Evolutionary conservation across 2,113 vertebrate genomes (phyloP).

Genomic region (Puntigrus tetrazona): DNA sequence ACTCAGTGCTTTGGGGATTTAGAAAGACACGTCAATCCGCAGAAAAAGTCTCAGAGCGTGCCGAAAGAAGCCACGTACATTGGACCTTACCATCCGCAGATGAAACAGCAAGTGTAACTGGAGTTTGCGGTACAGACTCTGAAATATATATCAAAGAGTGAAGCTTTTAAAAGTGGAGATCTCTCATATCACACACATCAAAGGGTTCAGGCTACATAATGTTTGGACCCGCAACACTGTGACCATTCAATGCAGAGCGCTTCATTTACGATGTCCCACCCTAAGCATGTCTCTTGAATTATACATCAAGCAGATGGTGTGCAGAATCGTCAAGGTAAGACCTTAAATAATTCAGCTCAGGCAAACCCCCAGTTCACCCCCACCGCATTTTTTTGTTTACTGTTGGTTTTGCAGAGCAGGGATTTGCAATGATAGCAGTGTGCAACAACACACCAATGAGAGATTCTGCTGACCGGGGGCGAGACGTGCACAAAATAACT

Average conservation of each 20-base stretch:
- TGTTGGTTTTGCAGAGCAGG: slow-evolving; percentile 39
- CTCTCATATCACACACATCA: slow-evolving; percentile 26
- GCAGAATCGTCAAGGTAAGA: slow-evolving; percentile 42
- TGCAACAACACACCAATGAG: slow-evolving; percentile 42
- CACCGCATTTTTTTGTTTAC: slow-evolving; percentile 23
- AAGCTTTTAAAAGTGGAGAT: slow-evolving; percentile 32
- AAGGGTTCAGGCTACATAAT: slow-evolving; percentile 18
- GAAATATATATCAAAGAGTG: slow-evolving; percentile 27
- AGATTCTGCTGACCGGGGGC: slow-evolving; percentile 42
- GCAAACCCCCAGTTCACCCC: neutral
- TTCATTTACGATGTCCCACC: slow-evolving; percentile 37
- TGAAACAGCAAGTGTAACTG: slow-evolving; percentile 4
- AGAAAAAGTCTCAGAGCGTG: neutral
- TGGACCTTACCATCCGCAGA: neutral
- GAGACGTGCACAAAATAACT: slow-evolving; percentile 39
- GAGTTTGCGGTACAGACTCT: neutral
- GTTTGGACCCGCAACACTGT: slow-evolving; percentile 8
- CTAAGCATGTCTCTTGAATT: slow-evolving; percentile 35
- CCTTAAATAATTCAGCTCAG: slow-evolving; percentile 37
- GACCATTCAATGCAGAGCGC: slow-evolving; percentile 2
- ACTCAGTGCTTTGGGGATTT: slow-evolving; percentile 24
- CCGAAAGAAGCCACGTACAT: neutral
- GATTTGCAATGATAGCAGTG: slow-evolving; percentile 52
- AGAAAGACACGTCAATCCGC: slow-evolving; percentile 27
- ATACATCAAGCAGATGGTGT: slow-evolving; percentile 43